These are phyloP conservation scores for Tyria jacobaeae DNA, from an alignment of 2,888 invertebrate genomes.

Conservation along the genomic window DNA sequence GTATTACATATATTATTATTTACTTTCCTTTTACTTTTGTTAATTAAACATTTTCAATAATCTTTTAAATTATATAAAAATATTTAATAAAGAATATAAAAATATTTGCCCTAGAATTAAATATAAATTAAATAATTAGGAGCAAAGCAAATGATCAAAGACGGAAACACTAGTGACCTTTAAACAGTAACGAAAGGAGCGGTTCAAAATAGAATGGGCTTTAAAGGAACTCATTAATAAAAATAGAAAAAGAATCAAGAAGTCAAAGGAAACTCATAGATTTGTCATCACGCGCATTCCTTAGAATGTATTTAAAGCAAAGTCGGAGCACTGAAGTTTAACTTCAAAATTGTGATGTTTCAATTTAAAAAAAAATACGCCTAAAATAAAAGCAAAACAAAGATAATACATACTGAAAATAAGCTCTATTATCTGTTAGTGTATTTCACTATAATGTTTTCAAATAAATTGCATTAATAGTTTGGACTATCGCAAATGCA, in stretches of 20 bases:
- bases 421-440: no score
- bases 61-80: no score
- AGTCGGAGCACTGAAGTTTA: background rate
- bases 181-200: slow-evolving; percentile 40
- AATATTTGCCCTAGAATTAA: slow-evolving; percentile 48
- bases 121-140: slow-evolving; percentile 50
- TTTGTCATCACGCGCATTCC: slow-evolving; percentile 27
- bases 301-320: slow-evolving; percentile 16
- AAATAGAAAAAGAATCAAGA: slow-evolving; percentile 42
- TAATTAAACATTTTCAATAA: slow-evolving; percentile 4
- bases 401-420: no score
- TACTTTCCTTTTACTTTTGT: background rate
- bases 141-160: slow-evolving; percentile 46
- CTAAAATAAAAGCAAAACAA: background rate
- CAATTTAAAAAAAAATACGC: background rate
- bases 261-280: slow-evolving; percentile 23
- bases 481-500: no score
- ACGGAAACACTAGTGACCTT: slow-evolving; percentile 49
- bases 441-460: no score
- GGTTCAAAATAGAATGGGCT: slow-evolving; percentile 50
- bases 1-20: background rate
- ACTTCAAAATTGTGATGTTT: background rate
- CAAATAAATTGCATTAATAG: no score
- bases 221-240: slow-evolving; percentile 56
- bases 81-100: slow-evolving; percentile 10